Percentiles rank a stretch among this genome's conserved stretches.
These are phyloP conservation scores for Microtus ochrogaster DNA, from an alignment of 2,113 vertebrate genomes.

Conservation along the genomic window DNA sequence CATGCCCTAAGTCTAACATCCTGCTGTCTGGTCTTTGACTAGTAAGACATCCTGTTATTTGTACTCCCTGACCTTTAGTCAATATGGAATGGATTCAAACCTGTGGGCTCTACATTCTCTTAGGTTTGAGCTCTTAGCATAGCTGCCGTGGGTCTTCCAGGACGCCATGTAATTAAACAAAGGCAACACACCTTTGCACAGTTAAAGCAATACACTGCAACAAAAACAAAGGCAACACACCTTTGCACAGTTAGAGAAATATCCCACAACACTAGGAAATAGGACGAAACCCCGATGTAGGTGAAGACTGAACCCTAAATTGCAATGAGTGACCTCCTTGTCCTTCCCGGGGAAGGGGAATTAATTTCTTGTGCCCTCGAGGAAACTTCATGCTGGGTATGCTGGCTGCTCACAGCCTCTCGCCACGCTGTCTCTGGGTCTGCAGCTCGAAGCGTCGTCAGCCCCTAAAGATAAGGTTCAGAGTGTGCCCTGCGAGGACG, in stretches of 20 bases:
- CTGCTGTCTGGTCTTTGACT: no score
- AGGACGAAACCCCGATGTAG: neutral
- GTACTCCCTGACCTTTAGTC: no score
- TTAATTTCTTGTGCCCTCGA: neutral
- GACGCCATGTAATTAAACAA: neutral
- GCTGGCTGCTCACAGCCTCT: neutral
- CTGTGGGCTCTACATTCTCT: neutral
- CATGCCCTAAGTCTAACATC: no score
- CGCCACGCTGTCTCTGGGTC: neutral
- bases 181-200: neutral
- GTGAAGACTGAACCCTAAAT: neutral
- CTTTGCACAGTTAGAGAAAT: neutral
- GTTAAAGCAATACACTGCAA: neutral
- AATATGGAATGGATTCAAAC: no score
- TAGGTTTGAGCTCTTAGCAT: neutral
- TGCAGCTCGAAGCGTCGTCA: neutral
- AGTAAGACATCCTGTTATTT: no score
- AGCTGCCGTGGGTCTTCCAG: neutral
- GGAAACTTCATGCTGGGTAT: neutral
- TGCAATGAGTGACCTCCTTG: neutral
- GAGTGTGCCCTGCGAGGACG: neutral
- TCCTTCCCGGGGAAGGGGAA: neutral
- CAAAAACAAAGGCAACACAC: neutral
- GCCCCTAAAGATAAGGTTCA: neutral
- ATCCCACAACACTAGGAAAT: neutral